Conservation (phyloP, 2,888 invertebrate genomes). For the Agelastica alni region DNA sequence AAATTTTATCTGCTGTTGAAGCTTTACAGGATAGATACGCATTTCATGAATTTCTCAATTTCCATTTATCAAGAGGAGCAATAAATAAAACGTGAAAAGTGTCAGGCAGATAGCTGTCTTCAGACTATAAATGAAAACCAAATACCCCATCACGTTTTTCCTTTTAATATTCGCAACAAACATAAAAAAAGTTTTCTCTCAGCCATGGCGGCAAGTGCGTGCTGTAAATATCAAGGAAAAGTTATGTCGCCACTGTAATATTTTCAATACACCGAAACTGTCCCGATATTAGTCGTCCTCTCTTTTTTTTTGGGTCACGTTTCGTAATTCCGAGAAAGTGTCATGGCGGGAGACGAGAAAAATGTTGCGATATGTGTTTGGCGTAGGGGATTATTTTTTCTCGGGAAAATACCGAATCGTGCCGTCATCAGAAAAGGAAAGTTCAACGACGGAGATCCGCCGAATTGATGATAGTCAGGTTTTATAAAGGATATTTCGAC, state of each 20-base stretch:
- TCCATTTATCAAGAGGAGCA: slow-evolving; percentile 12
- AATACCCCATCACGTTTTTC: slow-evolving; percentile 23
- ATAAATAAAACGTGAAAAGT: slow-evolving; percentile 23
- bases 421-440: slow-evolving; percentile 15
- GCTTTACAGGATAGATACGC: too few species aligned
- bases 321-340: slow-evolving; percentile 26
- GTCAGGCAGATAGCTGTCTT: slow-evolving; percentile 24
- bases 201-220: slow-evolving; percentile 16
- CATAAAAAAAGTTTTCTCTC: slow-evolving; percentile 23
- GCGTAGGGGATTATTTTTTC: slow-evolving; percentile 24
- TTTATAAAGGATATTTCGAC: slow-evolving; percentile 19
- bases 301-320: slow-evolving; percentile 25
- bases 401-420: slow-evolving; percentile 21
- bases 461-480: slow-evolving; percentile 22
- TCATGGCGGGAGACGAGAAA: slow-evolving; percentile 26
- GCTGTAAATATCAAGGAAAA: slow-evolving; percentile 25
- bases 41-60: slow-evolving; percentile 18
- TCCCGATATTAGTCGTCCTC: slow-evolving; percentile 22
- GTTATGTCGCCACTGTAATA: slow-evolving; percentile 26
- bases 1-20: too few species aligned
- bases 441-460: background rate
- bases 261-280: slow-evolving; percentile 20
- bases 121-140: slow-evolving; percentile 25
- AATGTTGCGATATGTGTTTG: slow-evolving; percentile 26
- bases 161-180: slow-evolving; percentile 25